A percentile compares a stretch with the other conserved stretches of the same genome.
These are phyloP conservation scores for Prochilodus magdalenae DNA, from an alignment of 2,113 vertebrate species.

Conservation along the genomic window DNA sequence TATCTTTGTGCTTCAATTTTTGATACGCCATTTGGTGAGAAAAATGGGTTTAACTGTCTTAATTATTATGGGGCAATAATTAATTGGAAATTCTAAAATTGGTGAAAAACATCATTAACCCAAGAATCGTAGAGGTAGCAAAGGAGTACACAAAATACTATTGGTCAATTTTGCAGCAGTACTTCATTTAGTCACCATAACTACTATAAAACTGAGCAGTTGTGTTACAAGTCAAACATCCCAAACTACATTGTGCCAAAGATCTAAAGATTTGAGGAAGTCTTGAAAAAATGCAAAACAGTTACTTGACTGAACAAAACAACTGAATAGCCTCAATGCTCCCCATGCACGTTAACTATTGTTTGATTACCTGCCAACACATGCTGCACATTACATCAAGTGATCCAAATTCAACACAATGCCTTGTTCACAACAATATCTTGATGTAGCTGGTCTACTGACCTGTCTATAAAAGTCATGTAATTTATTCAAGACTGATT, in stretches of 20 bases:
- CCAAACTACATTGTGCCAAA: slow-evolving; percentile 28
- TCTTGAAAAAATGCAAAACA: background rate
- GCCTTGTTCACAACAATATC: too few species aligned
- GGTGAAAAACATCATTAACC: too few species aligned
- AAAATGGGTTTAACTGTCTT: too few species aligned
- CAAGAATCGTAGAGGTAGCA: too few species aligned
- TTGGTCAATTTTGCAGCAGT: slow-evolving; percentile 13
- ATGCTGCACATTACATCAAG: background rate
- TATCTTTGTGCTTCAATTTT: too few species aligned
- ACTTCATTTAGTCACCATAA: slow-evolving; percentile 29
- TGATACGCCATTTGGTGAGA: too few species aligned
- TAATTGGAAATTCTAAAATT: too few species aligned
- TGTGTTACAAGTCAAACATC: slow-evolving; percentile 28
- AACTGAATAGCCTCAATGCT: background rate
- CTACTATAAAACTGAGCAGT: background rate
- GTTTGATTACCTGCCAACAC: background rate
- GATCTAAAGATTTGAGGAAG: background rate
- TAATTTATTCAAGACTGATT: too few species aligned
- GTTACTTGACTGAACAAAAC: background rate
- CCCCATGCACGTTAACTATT: background rate
- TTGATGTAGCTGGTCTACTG: too few species aligned
- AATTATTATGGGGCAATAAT: too few species aligned
- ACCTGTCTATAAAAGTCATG: too few species aligned
- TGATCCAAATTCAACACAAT: background rate
- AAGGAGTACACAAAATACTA: too few species aligned